These are phyloP conservation scores for Pseudopleuronectes americanus DNA, from an alignment of 2,797 vertebrate species.

Conservation along the genomic window DNA sequence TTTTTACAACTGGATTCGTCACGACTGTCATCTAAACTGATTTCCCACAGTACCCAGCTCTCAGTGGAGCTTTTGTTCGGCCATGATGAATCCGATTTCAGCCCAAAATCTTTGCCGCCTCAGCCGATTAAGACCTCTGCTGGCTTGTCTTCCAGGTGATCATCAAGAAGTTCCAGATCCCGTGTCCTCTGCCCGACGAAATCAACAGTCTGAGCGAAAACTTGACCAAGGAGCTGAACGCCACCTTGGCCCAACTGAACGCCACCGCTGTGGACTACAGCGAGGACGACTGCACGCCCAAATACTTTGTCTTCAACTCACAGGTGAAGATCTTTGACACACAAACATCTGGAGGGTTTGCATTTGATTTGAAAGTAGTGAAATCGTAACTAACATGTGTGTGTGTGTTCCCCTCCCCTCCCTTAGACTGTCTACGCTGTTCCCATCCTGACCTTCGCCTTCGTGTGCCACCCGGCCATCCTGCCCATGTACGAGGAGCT, in stretches of 20 bases:
- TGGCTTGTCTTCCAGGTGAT: constrained; percentile 87
- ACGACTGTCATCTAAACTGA: no score
- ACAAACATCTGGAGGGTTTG: not conserved
- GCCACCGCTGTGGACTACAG: constrained; percentile 58
- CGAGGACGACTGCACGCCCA: constrained; percentile 87
- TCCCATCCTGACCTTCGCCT: constrained; percentile 96
- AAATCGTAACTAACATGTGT: not conserved
- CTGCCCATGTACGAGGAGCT: constrained; percentile 98
- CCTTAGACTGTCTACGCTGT: constrained; percentile 94
- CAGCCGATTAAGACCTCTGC: not conserved
- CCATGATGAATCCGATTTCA: no score
- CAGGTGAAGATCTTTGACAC: constrained; percentile 80
- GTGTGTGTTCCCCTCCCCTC: no score
- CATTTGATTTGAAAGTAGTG: not conserved
- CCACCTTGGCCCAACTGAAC: constrained; percentile 55
- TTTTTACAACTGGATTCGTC: no score
- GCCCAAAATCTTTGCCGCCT: no score
- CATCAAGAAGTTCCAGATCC: constrained; percentile 95
- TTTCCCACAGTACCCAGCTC: no score
- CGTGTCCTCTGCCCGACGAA: constrained; percentile 83
- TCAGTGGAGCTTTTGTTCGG: no score
- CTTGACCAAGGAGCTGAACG: constrained; percentile 72
- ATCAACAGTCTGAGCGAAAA: constrained; percentile 69
- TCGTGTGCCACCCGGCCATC: constrained; percentile 97
- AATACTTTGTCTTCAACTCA: constrained; percentile 94